phyloP scores from a whole-genome alignment of 2,113 vertebrate species.

The Austrofundulus limnaeus region DNA sequence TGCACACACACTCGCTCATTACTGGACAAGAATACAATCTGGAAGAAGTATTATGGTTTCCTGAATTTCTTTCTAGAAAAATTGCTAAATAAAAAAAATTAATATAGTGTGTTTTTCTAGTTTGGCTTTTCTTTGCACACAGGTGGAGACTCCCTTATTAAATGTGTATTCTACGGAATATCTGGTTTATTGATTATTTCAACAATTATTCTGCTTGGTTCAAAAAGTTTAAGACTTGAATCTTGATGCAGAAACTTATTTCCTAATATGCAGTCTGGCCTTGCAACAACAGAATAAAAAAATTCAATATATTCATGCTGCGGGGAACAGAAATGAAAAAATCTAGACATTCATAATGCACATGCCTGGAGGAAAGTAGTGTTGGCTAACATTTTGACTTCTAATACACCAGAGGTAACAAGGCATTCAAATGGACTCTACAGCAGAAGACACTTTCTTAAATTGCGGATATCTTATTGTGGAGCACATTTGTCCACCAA shows the following conservation, averaged over 20 bases:
- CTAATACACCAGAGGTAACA: background rate
- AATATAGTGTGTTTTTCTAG: too few species aligned
- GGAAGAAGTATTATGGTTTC: conserved; percentile 7
- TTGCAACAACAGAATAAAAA: background rate
- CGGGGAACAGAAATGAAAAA: background rate
- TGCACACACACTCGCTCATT: background rate
- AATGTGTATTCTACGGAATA: background rate
- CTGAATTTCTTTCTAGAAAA: conserved; percentile 7
- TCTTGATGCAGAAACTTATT: background rate
- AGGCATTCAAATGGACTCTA: conserved; percentile 10
- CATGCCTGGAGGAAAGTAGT: background rate
- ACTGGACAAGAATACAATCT: conserved; percentile 2
- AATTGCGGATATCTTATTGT: background rate
- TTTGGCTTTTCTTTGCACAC: background rate
- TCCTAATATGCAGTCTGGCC: background rate
- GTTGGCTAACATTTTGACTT: background rate
- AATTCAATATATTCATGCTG: background rate
- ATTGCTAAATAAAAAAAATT: too few species aligned
- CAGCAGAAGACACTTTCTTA: background rate
- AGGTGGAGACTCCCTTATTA: background rate
- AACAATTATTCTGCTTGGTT: background rate
- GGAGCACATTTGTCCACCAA: background rate
- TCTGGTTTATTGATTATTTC: conserved; percentile 2
- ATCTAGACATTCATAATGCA: background rate
- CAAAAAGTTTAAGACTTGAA: background rate